phyloP scores from a whole-genome alignment of 2,113 vertebrate genomes.

The Tragelaphus strepsiceros region DNA sequence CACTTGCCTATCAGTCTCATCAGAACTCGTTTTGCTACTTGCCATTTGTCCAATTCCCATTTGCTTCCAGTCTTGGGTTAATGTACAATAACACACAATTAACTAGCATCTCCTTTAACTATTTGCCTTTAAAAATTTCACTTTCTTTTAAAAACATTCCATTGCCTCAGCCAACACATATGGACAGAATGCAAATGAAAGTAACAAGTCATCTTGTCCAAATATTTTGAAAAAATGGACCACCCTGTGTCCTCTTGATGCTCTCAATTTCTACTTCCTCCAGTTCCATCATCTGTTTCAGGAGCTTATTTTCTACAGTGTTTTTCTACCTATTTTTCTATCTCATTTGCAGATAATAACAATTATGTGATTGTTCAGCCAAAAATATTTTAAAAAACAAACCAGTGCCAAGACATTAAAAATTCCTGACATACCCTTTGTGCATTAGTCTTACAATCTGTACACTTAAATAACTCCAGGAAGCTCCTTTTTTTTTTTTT shows the following conservation, averaged over 20 bases:
- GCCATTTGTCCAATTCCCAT: slow-evolving; percentile 24
- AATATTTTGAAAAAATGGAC: slow-evolving; percentile 36
- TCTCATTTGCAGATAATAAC: slow-evolving; percentile 60
- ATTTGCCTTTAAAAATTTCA: slow-evolving; percentile 50
- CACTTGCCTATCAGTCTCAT: slow-evolving; percentile 6
- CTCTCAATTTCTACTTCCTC: neutral
- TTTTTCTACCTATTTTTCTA: slow-evolving; percentile 32
- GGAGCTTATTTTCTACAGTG: slow-evolving; percentile 47
- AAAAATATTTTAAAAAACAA: slow-evolving; percentile 76
- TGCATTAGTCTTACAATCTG: slow-evolving; percentile 81
- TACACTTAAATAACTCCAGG: slow-evolving; percentile 89
- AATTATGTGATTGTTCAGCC: slow-evolving; percentile 61
- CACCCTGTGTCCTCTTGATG: neutral
- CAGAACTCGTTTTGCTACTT: neutral
- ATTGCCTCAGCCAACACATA: slow-evolving; percentile 36
- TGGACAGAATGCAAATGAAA: slow-evolving; percentile 57
- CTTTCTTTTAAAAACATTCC: slow-evolving; percentile 54
- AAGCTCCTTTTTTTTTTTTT: slow-evolving; percentile 78
- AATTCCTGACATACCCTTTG: slow-evolving; percentile 76
- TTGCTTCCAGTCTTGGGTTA: slow-evolving; percentile 36
- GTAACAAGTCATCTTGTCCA: slow-evolving; percentile 36
- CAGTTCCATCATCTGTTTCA: neutral
- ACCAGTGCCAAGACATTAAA: slow-evolving; percentile 81
- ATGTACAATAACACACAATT: slow-evolving; percentile 75
- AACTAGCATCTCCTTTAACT: slow-evolving; percentile 46